Percentiles rank a stretch among this genome's conserved stretches.
Conservation (phyloP, 2,888 invertebrate genomes). For the Neoascia interrupta region DNA sequence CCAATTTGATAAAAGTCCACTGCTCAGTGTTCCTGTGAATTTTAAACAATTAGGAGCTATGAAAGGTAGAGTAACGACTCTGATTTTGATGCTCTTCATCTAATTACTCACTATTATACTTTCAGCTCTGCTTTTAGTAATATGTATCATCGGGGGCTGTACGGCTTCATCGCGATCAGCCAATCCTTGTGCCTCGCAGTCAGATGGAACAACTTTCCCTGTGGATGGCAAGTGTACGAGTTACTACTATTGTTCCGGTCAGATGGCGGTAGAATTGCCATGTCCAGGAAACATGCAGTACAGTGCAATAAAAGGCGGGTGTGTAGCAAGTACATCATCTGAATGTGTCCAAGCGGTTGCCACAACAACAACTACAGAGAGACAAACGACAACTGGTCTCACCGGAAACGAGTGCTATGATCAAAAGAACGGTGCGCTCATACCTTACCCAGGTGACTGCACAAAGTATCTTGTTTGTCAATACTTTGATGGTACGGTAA, state of each 20-base stretch:
- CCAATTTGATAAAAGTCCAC: background rate
- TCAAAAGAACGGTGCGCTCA: conserved; percentile 70
- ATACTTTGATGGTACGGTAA: conserved; percentile 62
- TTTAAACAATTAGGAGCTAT: too few species aligned
- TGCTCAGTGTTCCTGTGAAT: conserved; percentile 31
- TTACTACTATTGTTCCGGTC: background rate
- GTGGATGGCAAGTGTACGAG: background rate
- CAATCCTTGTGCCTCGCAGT: background rate
- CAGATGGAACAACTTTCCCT: background rate
- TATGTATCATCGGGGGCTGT: conserved; percentile 6
- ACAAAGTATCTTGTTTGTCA: conserved; percentile 71
- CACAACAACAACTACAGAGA: background rate
- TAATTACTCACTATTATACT: background rate
- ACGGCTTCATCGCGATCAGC: background rate
- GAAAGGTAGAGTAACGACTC: conserved; percentile 20
- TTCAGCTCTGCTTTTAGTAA: conserved; percentile 9
- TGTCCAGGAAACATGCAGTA: background rate
- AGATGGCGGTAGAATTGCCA: background rate
- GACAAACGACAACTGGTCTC: background rate
- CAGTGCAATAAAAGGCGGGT: background rate
- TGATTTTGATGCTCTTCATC: background rate
- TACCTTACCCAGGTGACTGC: conserved; percentile 72
- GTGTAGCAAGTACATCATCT: background rate
- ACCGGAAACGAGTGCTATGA: conserved; percentile 67
- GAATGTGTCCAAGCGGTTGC: background rate